phyloP scores from a whole-genome alignment of 2,888 invertebrate species.

The Dasypolia templi region DNA sequence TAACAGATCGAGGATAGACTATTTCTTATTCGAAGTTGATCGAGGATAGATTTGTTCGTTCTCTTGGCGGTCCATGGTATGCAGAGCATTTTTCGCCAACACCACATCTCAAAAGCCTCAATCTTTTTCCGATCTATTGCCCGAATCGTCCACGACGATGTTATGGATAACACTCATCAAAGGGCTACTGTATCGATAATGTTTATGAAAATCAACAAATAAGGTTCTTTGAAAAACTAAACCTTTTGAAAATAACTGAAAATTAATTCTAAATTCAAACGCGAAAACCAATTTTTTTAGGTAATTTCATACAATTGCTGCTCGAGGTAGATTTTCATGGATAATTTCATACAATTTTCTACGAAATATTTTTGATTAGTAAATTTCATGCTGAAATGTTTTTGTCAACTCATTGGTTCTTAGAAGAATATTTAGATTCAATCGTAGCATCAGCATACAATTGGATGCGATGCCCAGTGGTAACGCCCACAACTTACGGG shows the following conservation, averaged over 20 bases:
- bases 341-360: constrained; percentile 34
- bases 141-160: too few relatives aligned
- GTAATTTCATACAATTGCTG: constrained; percentile 41
- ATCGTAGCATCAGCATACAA: too few relatives aligned
- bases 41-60: too few relatives aligned
- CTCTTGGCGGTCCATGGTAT: too few relatives aligned
- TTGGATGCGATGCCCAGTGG: too few relatives aligned
- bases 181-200: background rate
- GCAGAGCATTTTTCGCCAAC: too few relatives aligned
- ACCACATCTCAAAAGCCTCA: too few relatives aligned
- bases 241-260: constrained; percentile 1
- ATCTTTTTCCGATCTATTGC: too few relatives aligned
- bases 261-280: constrained; percentile 2
- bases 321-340: constrained; percentile 42
- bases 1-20: too few relatives aligned
- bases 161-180: background rate
- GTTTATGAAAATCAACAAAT: background rate
- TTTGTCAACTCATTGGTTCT: constrained; percentile 2
- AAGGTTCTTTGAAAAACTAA: background rate
- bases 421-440: constrained; percentile 5
- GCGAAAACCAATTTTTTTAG: constrained; percentile 15
- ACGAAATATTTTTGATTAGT: constrained; percentile 33
- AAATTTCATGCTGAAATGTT: constrained; percentile 36
- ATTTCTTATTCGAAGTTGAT: too few relatives aligned
- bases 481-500: too few relatives aligned